Evolutionary conservation across 2,888 invertebrate genomes (phyloP).

Genomic region (Andrena bucephala): DNA sequence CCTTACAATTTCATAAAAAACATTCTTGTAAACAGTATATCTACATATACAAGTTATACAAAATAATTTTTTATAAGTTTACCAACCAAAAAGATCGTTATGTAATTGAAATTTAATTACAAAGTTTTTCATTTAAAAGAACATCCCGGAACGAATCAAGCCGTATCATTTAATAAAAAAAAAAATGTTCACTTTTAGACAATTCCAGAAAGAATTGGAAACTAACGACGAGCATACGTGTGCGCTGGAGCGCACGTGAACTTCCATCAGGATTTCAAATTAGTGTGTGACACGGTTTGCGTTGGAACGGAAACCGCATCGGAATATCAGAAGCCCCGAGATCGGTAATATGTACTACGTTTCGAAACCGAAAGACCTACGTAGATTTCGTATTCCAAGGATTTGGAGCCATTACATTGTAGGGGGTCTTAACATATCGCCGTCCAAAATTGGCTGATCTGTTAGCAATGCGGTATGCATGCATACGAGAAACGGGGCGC

Average conservation of each 20-base stretch:
- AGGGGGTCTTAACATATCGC: constrained; percentile 75
- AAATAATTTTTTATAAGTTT: too few species aligned
- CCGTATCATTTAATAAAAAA: too few species aligned
- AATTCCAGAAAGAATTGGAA: background rate
- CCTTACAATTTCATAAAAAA: too few species aligned
- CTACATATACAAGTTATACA: too few species aligned
- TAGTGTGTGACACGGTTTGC: constrained; percentile 33
- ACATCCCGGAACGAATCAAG: too few species aligned
- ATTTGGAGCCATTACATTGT: constrained; percentile 68
- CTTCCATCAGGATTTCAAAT: constrained; percentile 15
- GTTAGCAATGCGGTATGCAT: constrained; percentile 74
- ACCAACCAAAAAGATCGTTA: too few species aligned
- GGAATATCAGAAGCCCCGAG: constrained; percentile 51
- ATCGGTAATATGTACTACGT: constrained; percentile 37
- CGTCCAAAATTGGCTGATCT: constrained; percentile 74
- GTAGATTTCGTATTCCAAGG: constrained; percentile 45
- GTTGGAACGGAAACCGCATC: constrained; percentile 43
- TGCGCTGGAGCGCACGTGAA: background rate
- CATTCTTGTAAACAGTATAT: too few species aligned
- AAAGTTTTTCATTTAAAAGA: too few species aligned
- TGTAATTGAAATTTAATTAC: too few species aligned
- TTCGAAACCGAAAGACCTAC: constrained; percentile 47
- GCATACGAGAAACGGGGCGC: constrained; percentile 67
- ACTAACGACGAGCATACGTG: background rate
- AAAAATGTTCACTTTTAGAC: background rate